These are phyloP conservation scores for Tyto alba DNA, from an alignment of 2,113 vertebrate genomes.

Conservation along the genomic window DNA sequence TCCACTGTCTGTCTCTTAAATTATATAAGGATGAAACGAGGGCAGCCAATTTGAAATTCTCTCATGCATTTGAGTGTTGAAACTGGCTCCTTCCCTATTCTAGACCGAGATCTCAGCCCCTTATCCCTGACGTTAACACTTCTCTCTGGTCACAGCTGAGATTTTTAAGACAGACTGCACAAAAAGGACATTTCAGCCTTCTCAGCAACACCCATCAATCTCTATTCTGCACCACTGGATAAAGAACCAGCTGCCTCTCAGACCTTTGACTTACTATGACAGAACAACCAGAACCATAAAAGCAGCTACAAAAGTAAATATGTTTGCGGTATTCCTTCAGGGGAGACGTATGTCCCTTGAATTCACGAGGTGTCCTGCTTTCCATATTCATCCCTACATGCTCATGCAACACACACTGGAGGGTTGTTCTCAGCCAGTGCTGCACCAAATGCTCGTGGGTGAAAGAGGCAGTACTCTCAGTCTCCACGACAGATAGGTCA, in stretches of 20 bases:
- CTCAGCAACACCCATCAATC: not conserved
- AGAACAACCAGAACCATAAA: not conserved
- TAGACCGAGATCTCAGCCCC: rapidly evolving
- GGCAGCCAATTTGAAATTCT: not conserved
- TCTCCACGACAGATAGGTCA: not conserved
- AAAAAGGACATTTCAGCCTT: not conserved
- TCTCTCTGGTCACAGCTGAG: rapidly evolving
- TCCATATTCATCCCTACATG: rapidly evolving
- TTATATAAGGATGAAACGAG: not conserved
- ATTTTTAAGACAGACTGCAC: not conserved
- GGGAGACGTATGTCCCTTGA: not conserved
- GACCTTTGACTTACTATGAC: rapidly evolving
- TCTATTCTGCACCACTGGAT: not conserved
- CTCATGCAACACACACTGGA: rapidly evolving
- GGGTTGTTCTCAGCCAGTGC: not conserved
- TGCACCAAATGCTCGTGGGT: not conserved
- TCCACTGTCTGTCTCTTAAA: not conserved
- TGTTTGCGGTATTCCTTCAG: not conserved
- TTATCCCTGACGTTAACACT: rapidly evolving
- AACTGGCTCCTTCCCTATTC: not conserved
- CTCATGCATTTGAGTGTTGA: not conserved
- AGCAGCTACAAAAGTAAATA: rapidly evolving
- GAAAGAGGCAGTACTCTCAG: not conserved
- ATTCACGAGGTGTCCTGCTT: not conserved
- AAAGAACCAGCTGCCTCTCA: not conserved